phyloP scores from a whole-genome alignment of 2,888 invertebrate genomes.

The Sicus ferrugineus region DNA sequence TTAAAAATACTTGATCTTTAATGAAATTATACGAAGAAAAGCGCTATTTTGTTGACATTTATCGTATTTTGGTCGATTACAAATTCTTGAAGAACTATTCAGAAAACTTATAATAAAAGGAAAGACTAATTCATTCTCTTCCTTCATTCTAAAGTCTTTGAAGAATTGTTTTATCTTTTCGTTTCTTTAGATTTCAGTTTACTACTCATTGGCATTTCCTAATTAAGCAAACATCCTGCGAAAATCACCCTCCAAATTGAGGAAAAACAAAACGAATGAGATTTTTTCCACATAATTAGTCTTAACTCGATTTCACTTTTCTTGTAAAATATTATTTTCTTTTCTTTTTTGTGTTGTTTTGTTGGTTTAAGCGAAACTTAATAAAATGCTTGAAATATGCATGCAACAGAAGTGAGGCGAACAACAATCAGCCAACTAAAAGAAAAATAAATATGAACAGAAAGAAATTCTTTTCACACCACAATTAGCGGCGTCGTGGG shows the following conservation, averaged over 20 bases:
- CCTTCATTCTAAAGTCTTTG: conserved; percentile 7
- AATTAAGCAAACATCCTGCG: conserved; percentile 25
- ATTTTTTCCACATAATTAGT: not conserved
- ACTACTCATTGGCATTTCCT: not conserved
- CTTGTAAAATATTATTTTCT: conserved; percentile 6
- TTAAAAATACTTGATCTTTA: too few relatives aligned
- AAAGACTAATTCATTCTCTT: conserved; percentile 26
- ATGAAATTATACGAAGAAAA: too few relatives aligned
- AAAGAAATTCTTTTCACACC: not conserved
- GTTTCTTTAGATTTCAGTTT: too few relatives aligned
- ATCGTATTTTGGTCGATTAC: too few relatives aligned
- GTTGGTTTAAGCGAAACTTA: conserved; percentile 5
- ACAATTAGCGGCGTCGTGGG: conserved; percentile 1
- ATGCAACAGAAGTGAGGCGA: not conserved
- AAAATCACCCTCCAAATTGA: not conserved
- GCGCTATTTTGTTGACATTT: too few relatives aligned
- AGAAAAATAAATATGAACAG: not conserved
- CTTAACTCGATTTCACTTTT: not conserved
- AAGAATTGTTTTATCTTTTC: too few relatives aligned
- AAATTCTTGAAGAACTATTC: too few relatives aligned
- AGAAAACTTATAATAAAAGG: too few relatives aligned
- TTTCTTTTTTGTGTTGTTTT: not conserved
- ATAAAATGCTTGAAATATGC: conserved; percentile 17
- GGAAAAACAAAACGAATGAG: conserved; percentile 6
- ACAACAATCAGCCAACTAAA: not conserved